Evolutionary conservation across 2,888 invertebrate species (phyloP), one percentile per base, ranked within the genome.

Genomic region (Nemurella pictetii): DNA sequence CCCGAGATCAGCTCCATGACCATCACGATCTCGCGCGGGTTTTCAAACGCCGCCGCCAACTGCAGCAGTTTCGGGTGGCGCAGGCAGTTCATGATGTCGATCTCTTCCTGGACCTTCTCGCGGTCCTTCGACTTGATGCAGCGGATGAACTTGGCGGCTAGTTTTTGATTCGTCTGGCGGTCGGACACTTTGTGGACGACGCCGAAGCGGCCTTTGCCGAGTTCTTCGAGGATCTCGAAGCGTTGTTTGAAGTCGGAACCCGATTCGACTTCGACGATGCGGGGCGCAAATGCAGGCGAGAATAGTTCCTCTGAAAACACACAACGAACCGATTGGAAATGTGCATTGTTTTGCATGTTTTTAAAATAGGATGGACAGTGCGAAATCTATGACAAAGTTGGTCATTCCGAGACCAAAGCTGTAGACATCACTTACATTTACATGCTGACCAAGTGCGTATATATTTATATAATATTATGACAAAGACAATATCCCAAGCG

Each of bases 1-100:
- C 98, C 98, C 86, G 95, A 95, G 87, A 98, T 95, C 98, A 96
- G 95, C 92, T 99, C 98, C 91, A 96, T 96, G 73, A 98, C 94
- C 91, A 98, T 94, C 85, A 97, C 93, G 89, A 96, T 95, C 89
- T 96, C 95, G 87, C 94, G 93, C 35, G 94, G 92, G 87, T 93
- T 94, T 88, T 96, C 92, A 89, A 94, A 97, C 12, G 96, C 96
- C 35, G 96, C 96, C 1, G 95, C 94, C 83, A 98, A 91, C 89
- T 96, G 95, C 9, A 98, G 92, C 0, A 99, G 92, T 88, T 97
- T 96, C 1, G 96, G 96, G 91, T 98, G 98, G 85, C 94, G 91
- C 84, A 99, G 91, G 28, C 93, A 91, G 88, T 95, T 96, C 97
- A 98, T 97, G 86, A 98, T 95, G 86, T 94, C 94, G 84, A 97